Conservation (phyloP, 2,888 invertebrate species). For the Leistus spinibarbis region DNA sequence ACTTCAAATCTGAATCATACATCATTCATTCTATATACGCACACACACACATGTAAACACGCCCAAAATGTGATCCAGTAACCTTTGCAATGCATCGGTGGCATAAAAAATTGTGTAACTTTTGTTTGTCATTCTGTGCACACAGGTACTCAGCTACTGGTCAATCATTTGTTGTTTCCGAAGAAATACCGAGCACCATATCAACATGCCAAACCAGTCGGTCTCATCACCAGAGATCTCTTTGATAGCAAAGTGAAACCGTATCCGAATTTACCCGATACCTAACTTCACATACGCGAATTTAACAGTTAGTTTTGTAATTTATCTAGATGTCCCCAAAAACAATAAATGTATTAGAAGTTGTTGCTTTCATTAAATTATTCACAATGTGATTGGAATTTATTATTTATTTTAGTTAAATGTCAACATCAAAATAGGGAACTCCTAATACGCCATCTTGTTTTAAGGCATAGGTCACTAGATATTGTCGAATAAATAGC, state of each 20-base stretch:
- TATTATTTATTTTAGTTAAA: neutral
- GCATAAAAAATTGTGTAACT: neutral
- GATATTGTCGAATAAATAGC: neutral
- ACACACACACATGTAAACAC: neutral
- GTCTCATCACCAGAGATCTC: conserved; percentile 50
- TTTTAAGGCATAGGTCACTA: neutral
- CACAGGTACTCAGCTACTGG: conserved; percentile 43
- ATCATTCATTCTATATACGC: neutral
- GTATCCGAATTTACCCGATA: conserved; percentile 33
- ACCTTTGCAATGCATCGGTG: conserved; percentile 34
- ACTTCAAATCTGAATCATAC: neutral
- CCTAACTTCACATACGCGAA: neutral
- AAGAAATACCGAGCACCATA: conserved; percentile 50
- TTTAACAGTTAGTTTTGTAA: neutral
- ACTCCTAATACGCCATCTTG: neutral
- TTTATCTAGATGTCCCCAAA: neutral
- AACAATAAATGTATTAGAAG: neutral
- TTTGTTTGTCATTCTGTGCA: neutral
- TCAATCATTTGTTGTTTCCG: conserved; percentile 49
- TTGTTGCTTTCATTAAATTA: neutral
- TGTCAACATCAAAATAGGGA: neutral
- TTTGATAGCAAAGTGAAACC: conserved; percentile 42
- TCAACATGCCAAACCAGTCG: conserved; percentile 49
- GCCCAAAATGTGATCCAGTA: conserved; percentile 41
- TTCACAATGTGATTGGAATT: neutral